These are phyloP conservation scores for Neosilurus mollespiculum DNA, from an alignment of 2,797 vertebrate species.

Conservation along the genomic window DNA sequence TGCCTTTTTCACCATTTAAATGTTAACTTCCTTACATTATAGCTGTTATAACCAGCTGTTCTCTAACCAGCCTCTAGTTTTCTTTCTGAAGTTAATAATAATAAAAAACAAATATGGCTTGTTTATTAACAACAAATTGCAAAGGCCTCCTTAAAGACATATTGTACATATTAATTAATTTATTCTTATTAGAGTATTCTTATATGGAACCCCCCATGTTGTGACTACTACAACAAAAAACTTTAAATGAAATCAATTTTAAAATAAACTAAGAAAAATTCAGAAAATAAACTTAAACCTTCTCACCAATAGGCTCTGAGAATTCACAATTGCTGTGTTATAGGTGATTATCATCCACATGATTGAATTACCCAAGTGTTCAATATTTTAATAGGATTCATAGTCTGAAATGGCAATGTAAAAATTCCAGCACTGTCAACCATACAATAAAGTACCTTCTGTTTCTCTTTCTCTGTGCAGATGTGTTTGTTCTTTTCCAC, in stretches of 20 bases:
- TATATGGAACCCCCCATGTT: no score
- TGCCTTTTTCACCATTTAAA: background rate
- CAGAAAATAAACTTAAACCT: background rate
- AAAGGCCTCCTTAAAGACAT: background rate
- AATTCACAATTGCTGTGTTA: background rate
- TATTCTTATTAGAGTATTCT: no score
- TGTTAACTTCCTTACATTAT: no score
- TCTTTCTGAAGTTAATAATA: background rate
- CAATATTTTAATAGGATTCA: background rate
- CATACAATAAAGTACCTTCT: conserved; percentile 69
- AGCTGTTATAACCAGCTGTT: background rate
- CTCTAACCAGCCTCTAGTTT: background rate
- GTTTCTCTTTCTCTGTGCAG: conserved; percentile 80
- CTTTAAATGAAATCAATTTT: no score
- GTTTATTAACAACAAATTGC: background rate
- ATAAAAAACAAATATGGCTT: background rate
- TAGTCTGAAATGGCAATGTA: background rate
- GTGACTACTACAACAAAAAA: no score
- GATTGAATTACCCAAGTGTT: background rate
- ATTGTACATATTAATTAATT: no score
- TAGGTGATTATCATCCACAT: background rate
- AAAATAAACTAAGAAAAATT: no score
- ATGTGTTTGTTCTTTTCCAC: conserved; percentile 81
- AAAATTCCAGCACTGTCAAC: background rate
- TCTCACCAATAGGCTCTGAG: background rate